phyloP scores from a whole-genome alignment of 2,113 vertebrate genomes.

The Calcarius ornatus region DNA sequence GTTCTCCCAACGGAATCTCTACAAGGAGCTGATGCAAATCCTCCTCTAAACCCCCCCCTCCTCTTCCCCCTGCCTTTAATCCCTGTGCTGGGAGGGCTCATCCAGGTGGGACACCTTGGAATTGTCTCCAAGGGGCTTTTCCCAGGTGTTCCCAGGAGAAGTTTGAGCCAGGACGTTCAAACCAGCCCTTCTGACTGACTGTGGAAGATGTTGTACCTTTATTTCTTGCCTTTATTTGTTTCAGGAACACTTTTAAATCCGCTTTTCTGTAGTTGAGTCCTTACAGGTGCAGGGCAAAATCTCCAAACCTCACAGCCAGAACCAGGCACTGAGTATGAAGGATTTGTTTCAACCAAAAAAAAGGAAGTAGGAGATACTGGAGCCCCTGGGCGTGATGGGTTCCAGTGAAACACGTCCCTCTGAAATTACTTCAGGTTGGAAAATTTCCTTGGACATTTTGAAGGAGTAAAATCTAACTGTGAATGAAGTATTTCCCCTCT shows the following conservation, averaged over 20 bases:
- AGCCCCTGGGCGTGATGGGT: background rate
- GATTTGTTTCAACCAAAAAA: background rate
- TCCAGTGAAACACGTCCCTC: background rate
- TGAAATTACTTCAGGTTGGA: background rate
- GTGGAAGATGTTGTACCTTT: background rate
- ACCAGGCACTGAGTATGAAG: accelerated
- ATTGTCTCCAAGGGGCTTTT: background rate
- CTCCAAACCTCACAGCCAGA: background rate
- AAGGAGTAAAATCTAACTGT: background rate
- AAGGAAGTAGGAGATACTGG: background rate
- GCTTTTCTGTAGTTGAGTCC: background rate
- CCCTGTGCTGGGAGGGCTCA: background rate
- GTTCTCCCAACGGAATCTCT: accelerated
- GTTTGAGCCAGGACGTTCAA: background rate
- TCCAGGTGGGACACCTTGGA: background rate
- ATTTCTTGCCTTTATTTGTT: background rate
- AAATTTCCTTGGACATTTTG: background rate
- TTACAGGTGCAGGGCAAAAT: background rate
- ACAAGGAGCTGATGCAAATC: accelerated
- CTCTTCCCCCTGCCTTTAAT: background rate
- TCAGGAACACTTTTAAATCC: background rate
- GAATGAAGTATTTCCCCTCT: background rate
- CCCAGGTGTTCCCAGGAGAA: background rate
- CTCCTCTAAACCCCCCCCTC: accelerated
- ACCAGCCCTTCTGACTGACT: background rate